These are phyloP conservation scores for Plemyria rubiginata DNA, from an alignment of 2,888 invertebrate species.

Conservation along the genomic window DNA sequence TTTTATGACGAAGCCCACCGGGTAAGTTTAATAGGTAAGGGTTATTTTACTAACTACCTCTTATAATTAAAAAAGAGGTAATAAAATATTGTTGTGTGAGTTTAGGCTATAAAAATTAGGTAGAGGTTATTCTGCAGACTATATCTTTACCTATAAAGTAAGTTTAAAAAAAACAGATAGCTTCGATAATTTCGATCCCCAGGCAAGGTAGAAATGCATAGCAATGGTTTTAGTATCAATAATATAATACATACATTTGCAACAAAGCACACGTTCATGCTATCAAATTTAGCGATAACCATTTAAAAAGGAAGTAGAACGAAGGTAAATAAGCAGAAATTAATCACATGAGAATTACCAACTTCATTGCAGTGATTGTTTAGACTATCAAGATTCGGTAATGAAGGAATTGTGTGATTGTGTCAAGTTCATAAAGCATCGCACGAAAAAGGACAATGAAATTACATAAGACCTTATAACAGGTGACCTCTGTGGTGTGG, in stretches of 20 bases:
- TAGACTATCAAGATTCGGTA: constrained; percentile 27
- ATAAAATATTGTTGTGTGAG: no score
- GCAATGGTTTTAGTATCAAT: no score
- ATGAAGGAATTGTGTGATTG: constrained; percentile 6
- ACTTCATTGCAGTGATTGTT: constrained; percentile 35
- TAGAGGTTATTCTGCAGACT: no score
- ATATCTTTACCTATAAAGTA: no score
- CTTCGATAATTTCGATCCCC: no score
- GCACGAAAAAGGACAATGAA: neutral
- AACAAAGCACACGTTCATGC: neutral
- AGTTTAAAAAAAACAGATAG: no score
- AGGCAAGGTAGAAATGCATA: no score
- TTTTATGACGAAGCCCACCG: no score
- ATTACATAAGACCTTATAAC: constrained; percentile 5
- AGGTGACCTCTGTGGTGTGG: neutral
- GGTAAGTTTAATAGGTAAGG: neutral
- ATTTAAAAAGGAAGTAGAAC: constrained; percentile 30
- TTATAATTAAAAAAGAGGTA: no score
- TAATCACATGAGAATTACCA: constrained; percentile 35
- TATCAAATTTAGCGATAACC: constrained; percentile 2
- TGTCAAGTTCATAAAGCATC: constrained; percentile 21
- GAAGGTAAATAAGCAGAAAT: constrained; percentile 32
- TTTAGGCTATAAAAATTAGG: no score
- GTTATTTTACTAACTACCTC: no score
- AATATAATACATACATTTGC: no score